Percentiles rank a stretch among this genome's conserved stretches.
phyloP scores from a whole-genome alignment of 2,113 vertebrate genomes.

The Pristiophorus japonicus region DNA sequence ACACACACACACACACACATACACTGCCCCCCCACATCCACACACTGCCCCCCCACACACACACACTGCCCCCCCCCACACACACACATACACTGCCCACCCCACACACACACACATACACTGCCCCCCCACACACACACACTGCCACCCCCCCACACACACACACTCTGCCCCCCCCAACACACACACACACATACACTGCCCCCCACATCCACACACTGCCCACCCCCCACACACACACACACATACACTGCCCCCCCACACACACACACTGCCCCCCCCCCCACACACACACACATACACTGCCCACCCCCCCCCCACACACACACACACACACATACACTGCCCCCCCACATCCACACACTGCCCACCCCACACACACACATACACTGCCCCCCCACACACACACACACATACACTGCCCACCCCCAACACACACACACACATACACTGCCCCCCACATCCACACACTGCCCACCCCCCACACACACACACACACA shows the following conservation, averaged over 20 bases:
- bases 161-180: not conserved
- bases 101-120: not conserved
- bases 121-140: not conserved
- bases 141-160: not conserved
- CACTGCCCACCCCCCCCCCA: not conserved
- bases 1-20: no score
- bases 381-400: not conserved
- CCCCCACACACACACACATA: not conserved
- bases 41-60: not conserved
- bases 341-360: no score
- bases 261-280: no score
- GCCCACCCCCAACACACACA: no score
- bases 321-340: not conserved
- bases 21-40: not conserved
- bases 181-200: not conserved
- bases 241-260: no score
- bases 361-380: accelerated
- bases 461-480: no score
- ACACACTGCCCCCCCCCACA: no score
- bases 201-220: no score
- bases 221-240: no score
- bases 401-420: no score
- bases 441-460: not conserved
- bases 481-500: no score
- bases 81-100: no score